Evolutionary conservation across 1,140 invertebrate species (phyloP).

Genomic region (Saccostrea echinata): DNA sequence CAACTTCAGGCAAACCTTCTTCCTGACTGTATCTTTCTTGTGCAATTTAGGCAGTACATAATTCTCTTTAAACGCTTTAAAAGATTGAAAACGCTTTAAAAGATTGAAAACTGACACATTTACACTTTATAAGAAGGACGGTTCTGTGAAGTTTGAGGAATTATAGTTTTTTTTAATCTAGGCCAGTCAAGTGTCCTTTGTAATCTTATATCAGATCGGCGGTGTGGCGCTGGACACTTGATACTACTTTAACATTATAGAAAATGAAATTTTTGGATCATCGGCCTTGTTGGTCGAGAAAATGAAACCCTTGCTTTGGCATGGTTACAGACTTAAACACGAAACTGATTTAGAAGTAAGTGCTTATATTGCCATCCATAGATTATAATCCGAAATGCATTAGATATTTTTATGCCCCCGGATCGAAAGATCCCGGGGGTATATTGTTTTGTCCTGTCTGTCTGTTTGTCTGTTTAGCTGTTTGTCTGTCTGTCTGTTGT

Average conservation of each 20-base stretch:
- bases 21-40: too few relatives aligned
- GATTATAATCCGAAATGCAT: too few relatives aligned
- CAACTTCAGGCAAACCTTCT: too few relatives aligned
- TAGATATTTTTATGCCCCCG: too few relatives aligned
- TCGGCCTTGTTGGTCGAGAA: background rate
- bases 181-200: background rate
- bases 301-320: background rate
- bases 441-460: too few relatives aligned
- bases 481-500: too few relatives aligned
- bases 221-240: background rate
- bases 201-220: background rate
- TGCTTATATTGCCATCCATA: background rate
- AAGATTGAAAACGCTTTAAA: background rate
- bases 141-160: background rate
- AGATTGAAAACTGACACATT: slow-evolving; percentile 10
- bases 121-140: background rate
- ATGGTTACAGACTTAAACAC: background rate
- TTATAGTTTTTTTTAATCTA: slow-evolving; percentile 1
- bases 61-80: background rate
- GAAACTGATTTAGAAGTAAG: background rate
- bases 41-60: too few relatives aligned
- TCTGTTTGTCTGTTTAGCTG: too few relatives aligned
- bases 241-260: background rate
- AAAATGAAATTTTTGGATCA: background rate
- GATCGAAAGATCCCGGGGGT: too few relatives aligned